Evolutionary conservation across 2,113 vertebrate genomes (phyloP).

Genomic region (Pseudopipra pipra): DNA sequence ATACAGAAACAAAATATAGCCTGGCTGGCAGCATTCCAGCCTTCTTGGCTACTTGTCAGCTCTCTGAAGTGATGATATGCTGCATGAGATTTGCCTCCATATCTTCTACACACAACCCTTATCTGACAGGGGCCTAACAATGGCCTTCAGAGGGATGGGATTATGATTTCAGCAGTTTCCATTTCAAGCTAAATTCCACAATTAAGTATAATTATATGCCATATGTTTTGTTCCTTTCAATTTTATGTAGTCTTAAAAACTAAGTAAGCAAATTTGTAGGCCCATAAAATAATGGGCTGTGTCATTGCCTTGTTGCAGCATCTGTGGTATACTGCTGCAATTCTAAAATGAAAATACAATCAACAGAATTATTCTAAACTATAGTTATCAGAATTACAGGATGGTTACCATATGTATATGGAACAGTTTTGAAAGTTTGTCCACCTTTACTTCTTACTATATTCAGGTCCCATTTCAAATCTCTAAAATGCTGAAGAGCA

Average conservation of each 20-base stretch:
- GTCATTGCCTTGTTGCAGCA: neutral
- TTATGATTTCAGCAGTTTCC: neutral
- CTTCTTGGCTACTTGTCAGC: neutral
- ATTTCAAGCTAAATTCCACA: conserved; percentile 21
- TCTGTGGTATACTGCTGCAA: neutral
- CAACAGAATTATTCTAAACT: neutral
- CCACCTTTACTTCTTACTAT: neutral
- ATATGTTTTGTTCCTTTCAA: neutral
- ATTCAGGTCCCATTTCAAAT: neutral
- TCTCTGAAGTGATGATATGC: neutral
- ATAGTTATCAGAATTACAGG: neutral
- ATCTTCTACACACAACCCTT: neutral
- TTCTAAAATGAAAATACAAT: neutral
- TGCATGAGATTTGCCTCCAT: neutral
- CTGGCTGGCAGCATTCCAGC: neutral
- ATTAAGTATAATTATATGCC: neutral
- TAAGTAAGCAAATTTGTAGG: neutral
- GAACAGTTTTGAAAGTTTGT: neutral
- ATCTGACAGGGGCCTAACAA: neutral
- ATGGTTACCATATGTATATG: neutral
- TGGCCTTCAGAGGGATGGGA: neutral
- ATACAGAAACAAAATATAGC: neutral
- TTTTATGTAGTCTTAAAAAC: conserved; percentile 1
- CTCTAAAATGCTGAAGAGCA: neutral
- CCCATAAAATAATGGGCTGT: neutral